These are phyloP conservation scores for Tribolium madens DNA, from an alignment of 1,140 invertebrate species.

Conservation along the genomic window DNA sequence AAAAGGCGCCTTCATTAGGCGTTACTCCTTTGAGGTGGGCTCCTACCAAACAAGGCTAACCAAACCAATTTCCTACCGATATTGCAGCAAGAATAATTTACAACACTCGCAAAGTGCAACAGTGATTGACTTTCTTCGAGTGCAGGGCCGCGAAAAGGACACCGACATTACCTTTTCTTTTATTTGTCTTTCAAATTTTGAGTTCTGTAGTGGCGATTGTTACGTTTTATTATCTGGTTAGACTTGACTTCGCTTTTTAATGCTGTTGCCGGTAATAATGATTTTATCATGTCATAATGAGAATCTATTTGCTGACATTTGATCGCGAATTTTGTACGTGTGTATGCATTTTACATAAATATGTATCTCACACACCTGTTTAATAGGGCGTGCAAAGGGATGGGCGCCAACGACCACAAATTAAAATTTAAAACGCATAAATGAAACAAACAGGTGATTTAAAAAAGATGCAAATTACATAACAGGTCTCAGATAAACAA, in stretches of 20 bases:
- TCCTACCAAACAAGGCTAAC: constrained; percentile 1
- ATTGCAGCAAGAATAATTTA: constrained; percentile 34
- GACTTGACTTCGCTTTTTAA: constrained; percentile 13
- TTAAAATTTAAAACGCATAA: not conserved
- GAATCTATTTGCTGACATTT: constrained; percentile 23
- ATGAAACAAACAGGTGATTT: not conserved
- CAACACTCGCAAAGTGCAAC: constrained; percentile 4
- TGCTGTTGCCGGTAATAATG: not conserved
- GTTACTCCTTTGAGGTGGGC: not conserved
- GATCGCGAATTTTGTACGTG: not conserved
- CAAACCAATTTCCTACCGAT: not conserved
- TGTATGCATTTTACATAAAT: constrained; percentile 8
- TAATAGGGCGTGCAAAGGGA: constrained; percentile 7
- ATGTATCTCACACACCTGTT: not conserved
- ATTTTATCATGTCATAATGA: constrained; percentile 25
- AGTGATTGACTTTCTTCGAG: constrained; percentile 4
- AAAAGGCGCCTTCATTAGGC: constrained; percentile 13
- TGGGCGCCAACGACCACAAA: constrained; percentile 2
- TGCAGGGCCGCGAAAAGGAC: constrained; percentile 24
- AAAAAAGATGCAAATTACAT: not conserved
- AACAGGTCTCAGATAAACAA: not conserved
- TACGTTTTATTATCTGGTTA: constrained; percentile 28
- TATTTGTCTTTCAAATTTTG: constrained; percentile 6
- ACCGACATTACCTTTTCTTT: constrained; percentile 2
- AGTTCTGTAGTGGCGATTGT: not conserved